phyloP scores from a whole-genome alignment of 1,140 invertebrate species.

The Megalopta genalis region DNA sequence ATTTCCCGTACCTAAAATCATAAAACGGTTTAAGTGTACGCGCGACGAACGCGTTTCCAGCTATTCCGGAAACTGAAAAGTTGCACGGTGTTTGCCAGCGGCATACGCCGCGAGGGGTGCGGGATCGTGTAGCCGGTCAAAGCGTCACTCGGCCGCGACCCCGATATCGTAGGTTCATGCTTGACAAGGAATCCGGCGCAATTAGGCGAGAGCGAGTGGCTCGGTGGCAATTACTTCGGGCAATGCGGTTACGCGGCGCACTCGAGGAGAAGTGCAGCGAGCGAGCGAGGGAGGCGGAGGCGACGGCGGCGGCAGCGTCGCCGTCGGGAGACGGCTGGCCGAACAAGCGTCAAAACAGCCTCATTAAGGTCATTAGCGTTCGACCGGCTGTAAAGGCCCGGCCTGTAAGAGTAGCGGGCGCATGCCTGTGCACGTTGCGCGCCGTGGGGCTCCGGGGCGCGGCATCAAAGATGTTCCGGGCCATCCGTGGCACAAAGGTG shows the following conservation, averaged over 20 bases:
- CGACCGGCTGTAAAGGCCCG: slow-evolving; percentile 54
- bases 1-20: no score
- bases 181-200: slow-evolving; percentile 70
- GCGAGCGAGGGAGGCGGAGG: background rate
- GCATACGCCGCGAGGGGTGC: no score
- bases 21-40: no score
- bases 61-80: no score
- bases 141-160: slow-evolving; percentile 39
- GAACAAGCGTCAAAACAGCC: slow-evolving; percentile 70
- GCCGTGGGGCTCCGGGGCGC: slow-evolving; percentile 18
- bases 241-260: slow-evolving; percentile 53
- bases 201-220: slow-evolving; percentile 65
- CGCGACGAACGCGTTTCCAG: no score
- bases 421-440: slow-evolving; percentile 38
- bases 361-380: slow-evolving; percentile 70
- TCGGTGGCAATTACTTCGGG: slow-evolving; percentile 65
- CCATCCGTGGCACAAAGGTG: slow-evolving; percentile 5
- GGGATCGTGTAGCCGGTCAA: slow-evolving; percentile 17
- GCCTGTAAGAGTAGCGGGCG: slow-evolving; percentile 50
- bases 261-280: slow-evolving; percentile 36
- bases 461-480: slow-evolving; percentile 10
- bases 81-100: no score
- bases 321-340: slow-evolving; percentile 30
- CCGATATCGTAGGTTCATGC: slow-evolving; percentile 65
- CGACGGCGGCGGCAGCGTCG: no score